A percentile compares a stretch with the other conserved stretches of the same genome.
phyloP scores from a whole-genome alignment of 2,113 vertebrate genomes.

The Thamnophis sirtalis region DNA sequence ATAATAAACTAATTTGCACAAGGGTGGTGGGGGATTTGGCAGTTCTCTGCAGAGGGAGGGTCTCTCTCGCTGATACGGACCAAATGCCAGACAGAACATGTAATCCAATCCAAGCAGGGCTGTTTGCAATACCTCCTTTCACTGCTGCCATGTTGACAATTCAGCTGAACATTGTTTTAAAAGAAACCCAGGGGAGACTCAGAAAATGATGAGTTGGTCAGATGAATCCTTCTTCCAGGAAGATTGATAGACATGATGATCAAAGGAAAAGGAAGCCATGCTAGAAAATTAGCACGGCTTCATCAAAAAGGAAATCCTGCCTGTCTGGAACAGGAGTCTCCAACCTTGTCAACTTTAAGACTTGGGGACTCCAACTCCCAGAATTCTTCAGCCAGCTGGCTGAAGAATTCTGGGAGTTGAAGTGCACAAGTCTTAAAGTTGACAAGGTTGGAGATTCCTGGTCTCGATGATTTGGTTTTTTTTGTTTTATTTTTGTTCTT shows the following conservation, averaged over 20 bases:
- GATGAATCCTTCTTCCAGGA: background rate
- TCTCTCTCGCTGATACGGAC: constrained; percentile 19
- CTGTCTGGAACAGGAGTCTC: too few relatives aligned
- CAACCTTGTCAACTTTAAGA: too few relatives aligned
- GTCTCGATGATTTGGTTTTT: too few relatives aligned
- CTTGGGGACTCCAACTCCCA: too few relatives aligned
- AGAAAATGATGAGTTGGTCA: background rate
- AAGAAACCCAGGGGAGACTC: background rate
- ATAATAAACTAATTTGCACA: constrained; percentile 48
- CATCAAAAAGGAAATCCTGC: background rate
- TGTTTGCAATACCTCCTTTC: background rate
- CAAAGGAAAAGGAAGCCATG: background rate
- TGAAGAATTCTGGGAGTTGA: too few relatives aligned
- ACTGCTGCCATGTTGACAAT: background rate
- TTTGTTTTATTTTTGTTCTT: background rate
- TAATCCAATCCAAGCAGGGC: background rate
- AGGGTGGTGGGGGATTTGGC: constrained; percentile 35
- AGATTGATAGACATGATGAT: background rate
- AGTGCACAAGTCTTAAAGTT: too few relatives aligned
- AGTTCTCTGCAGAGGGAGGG: constrained; percentile 39
- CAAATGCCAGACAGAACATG: background rate
- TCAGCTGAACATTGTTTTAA: background rate
- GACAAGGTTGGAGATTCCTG: too few relatives aligned
- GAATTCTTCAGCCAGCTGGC: too few relatives aligned
- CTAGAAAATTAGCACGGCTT: background rate